phyloP scores from a whole-genome alignment of 2,113 vertebrate species.

The Stegostoma tigrinum region DNA sequence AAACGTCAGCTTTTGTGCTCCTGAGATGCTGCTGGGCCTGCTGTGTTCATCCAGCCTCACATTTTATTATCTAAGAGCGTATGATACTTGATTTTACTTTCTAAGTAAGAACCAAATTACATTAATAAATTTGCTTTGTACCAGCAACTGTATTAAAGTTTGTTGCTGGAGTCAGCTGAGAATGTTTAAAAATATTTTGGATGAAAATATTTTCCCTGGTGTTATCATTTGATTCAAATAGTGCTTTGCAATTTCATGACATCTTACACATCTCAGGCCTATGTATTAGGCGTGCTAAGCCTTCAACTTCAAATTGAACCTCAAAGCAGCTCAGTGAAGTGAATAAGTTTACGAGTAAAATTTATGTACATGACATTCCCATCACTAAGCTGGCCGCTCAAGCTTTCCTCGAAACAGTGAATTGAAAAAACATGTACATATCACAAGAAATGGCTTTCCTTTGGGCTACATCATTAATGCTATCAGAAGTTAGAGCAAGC shows the following conservation, averaged over 20 bases:
- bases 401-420: not conserved
- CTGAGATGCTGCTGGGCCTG: too few species aligned
- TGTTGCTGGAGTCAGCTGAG: not conserved
- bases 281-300: not conserved
- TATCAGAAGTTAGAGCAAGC: not conserved
- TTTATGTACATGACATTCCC: not conserved
- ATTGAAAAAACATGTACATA: not conserved
- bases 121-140: not conserved
- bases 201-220: not conserved
- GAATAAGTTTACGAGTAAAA: not conserved
- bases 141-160: not conserved
- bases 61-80: not conserved
- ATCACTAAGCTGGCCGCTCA: not conserved
- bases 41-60: too few species aligned
- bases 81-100: not conserved
- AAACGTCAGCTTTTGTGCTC: too few species aligned
- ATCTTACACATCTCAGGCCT: not conserved
- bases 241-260: not conserved
- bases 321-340: not conserved
- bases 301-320: not conserved
- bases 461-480: not conserved
- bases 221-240: not conserved
- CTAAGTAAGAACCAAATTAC: not conserved
- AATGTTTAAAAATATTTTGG: not conserved
- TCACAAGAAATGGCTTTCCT: not conserved